Conservation (phyloP, 2,797 vertebrate genomes). For the Gallirallus australis region DNA sequence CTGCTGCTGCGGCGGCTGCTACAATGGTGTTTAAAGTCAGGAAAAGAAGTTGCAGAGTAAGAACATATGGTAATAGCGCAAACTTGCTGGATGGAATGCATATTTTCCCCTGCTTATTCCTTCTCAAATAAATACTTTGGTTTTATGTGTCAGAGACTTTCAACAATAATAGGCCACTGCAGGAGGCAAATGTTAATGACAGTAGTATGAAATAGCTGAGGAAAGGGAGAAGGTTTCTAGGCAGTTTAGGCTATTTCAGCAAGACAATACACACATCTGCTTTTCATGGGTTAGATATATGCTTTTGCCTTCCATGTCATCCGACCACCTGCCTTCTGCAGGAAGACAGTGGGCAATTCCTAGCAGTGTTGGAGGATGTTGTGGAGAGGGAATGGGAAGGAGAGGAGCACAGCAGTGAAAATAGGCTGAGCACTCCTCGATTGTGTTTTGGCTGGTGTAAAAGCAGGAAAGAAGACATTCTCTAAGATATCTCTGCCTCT, state of each 20-base stretch:
- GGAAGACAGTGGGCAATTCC: neutral
- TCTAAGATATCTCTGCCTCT: neutral
- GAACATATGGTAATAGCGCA: constrained; percentile 5
- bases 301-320: constrained; percentile 1
- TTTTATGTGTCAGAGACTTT: constrained; percentile 45
- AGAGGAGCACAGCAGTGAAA: neutral
- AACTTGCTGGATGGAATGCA: neutral
- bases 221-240: constrained; percentile 4
- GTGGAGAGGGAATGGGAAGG: neutral
- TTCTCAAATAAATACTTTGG: neutral
- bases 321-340: constrained; percentile 2
- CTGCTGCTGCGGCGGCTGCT: neutral
- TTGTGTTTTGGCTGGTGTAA: neutral
- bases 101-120: neutral
- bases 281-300: constrained; percentile 2
- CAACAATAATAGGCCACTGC: constrained; percentile 4
- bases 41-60: neutral
- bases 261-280: constrained; percentile 34
- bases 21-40: neutral
- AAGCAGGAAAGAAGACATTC: neutral
- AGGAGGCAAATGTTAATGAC: constrained; percentile 16
- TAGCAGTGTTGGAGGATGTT: neutral
- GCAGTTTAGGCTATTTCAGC: neutral
- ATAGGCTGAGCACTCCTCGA: neutral
- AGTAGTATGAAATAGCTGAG: neutral